Conservation (phyloP, 2,888 invertebrate genomes). For the Taenaris catops region DNA sequence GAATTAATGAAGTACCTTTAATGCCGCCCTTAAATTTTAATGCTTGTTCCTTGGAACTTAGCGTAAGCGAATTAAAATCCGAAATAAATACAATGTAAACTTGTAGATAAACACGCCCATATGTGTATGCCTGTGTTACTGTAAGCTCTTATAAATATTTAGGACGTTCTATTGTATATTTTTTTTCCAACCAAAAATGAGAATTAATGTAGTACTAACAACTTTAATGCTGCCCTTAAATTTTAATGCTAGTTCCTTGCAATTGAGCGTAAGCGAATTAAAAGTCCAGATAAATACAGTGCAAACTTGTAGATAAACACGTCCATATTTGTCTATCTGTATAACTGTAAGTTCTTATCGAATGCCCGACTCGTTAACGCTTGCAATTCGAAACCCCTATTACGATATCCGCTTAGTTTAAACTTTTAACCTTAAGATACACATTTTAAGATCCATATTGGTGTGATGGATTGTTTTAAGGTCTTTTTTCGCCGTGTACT, state of each 20-base stretch:
- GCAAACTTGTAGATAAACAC: constrained; percentile 72
- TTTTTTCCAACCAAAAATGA: no score
- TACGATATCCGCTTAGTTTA: constrained; percentile 35
- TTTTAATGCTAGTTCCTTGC: no score
- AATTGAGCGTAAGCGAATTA: constrained; percentile 3
- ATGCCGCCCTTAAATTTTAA: no score
- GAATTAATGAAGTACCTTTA: no score
- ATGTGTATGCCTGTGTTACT: constrained; percentile 72
- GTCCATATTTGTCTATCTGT: constrained; percentile 78
- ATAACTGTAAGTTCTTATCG: constrained; percentile 71
- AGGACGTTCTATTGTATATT: no score
- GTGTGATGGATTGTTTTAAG: constrained; percentile 34
- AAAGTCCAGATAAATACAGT: constrained; percentile 27
- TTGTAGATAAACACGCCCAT: constrained; percentile 74
- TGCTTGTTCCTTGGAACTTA: no score
- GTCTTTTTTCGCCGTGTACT: constrained; percentile 69
- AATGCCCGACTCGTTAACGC: constrained; percentile 62
- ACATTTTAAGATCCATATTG: constrained; percentile 25
- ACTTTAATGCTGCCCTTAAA: no score
- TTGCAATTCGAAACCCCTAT: constrained; percentile 69
- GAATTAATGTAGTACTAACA: no score
- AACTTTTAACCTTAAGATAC: constrained; percentile 34
- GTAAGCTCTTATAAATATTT: constrained; percentile 73
- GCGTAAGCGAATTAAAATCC: constrained; percentile 4
- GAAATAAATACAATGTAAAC: constrained; percentile 46